A percentile compares a stretch with the other conserved stretches of the same genome.
These are phyloP conservation scores for Tanypteryx hageni DNA, from an alignment of 2,888 invertebrate species.

Conservation along the genomic window DNA sequence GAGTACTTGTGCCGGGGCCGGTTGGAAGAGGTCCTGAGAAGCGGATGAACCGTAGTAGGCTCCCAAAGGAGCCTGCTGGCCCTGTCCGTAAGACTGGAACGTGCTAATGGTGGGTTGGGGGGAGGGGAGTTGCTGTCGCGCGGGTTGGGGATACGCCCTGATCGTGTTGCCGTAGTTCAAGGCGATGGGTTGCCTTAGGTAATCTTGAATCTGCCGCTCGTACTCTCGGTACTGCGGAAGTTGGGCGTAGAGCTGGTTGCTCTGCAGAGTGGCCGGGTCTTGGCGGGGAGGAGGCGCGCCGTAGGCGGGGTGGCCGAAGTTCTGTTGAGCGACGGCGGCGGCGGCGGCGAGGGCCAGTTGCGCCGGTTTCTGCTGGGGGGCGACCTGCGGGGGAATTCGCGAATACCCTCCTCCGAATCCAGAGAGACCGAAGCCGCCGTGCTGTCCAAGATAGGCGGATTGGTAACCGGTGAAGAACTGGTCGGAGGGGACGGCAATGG, in stretches of 20 bases:
- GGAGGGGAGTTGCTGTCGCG: background rate
- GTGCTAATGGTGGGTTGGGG: background rate
- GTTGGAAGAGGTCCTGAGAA: background rate
- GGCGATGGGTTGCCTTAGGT: conserved; percentile 37
- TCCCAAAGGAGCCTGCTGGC: background rate
- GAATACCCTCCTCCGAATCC: background rate
- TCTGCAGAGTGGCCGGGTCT: background rate
- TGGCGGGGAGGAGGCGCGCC: conserved; percentile 28
- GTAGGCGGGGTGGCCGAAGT: conserved; percentile 51
- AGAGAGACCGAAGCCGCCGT: background rate
- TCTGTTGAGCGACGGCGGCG: conserved; percentile 47
- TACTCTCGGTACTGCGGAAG: conserved; percentile 44
- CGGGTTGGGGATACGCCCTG: background rate
- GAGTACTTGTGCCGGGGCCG: background rate
- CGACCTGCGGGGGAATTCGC: conserved; percentile 15
- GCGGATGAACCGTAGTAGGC: background rate
- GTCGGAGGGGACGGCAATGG: background rate
- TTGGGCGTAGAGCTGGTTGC: background rate
- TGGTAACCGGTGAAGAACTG: conserved; percentile 18
- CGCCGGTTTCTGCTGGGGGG: conserved; percentile 32
- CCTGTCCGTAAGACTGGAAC: conserved; percentile 24
- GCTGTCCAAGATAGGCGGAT: background rate
- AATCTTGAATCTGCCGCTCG: conserved; percentile 35
- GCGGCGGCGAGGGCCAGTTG: conserved; percentile 40
- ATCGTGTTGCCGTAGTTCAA: conserved; percentile 47